Evolutionary conservation across 2,888 invertebrate genomes (phyloP).

Genomic region (Andrena praecox): DNA sequence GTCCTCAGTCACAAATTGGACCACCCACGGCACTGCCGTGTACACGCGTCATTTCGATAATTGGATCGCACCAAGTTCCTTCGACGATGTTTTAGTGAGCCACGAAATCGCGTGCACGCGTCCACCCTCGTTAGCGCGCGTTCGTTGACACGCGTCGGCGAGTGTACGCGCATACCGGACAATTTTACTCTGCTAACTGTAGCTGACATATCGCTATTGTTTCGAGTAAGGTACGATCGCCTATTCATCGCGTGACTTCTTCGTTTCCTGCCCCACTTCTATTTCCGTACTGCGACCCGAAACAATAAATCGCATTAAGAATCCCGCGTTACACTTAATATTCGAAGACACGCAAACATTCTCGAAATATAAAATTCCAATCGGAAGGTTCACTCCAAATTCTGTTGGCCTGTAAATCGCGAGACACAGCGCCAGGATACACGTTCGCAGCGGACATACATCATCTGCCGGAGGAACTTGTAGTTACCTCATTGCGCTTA

Average conservation of each 20-base stretch:
- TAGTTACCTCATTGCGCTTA: conserved; percentile 32
- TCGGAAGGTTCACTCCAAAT: background rate
- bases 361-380: background rate
- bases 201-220: background rate
- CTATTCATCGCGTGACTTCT: background rate
- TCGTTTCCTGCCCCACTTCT: background rate
- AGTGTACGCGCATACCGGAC: background rate
- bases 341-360: background rate
- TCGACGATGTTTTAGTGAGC: conserved; percentile 4
- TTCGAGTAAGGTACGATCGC: background rate
- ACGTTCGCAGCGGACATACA: conserved; percentile 12
- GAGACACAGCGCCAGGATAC: background rate
- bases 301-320: too few species aligned
- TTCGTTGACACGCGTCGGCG: conserved; percentile 27
- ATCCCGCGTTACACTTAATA: background rate
- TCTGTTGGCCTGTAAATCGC: conserved; percentile 5
- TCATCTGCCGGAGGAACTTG: conserved; percentile 34
- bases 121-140: conserved; percentile 7
- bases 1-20: conserved; percentile 40
- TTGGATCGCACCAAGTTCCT: conserved; percentile 40
- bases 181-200: background rate
- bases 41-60: conserved; percentile 42
- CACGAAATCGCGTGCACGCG: background rate
- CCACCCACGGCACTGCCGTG: conserved; percentile 32
- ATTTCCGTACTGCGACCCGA: background rate